Conservation (phyloP, 2,888 invertebrate genomes). For the Chesias legatella region DNA sequence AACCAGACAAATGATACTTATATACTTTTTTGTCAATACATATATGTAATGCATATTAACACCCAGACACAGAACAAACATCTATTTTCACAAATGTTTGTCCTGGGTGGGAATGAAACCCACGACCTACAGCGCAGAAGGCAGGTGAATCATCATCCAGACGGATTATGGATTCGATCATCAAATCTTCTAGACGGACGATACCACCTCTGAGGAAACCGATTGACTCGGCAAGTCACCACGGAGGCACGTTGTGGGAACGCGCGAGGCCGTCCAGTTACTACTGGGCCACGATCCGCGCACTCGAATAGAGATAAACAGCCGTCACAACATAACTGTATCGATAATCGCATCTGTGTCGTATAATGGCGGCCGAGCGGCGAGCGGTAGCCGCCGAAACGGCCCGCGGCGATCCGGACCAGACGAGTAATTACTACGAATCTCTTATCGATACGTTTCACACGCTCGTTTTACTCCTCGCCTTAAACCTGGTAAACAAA, state of each 20-base stretch:
- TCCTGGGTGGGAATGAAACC: too few species aligned
- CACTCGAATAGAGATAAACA: conserved; percentile 56
- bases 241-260: conserved; percentile 41
- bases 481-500: conserved; percentile 44
- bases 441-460: conserved; percentile 65
- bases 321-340: conserved; percentile 71
- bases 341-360: conserved; percentile 67
- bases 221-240: conserved; percentile 50
- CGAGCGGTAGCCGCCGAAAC: conserved; percentile 55
- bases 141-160: too few species aligned
- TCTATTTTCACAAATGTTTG: too few species aligned
- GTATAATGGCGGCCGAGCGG: conserved; percentile 53
- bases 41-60: too few species aligned
- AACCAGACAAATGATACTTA: too few species aligned
- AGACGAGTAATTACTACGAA: conserved; percentile 58
- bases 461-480: conserved; percentile 52
- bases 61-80: too few species aligned
- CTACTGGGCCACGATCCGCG: conserved; percentile 31
- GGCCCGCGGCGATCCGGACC: conserved; percentile 43
- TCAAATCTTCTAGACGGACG: conserved; percentile 40
- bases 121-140: too few species aligned
- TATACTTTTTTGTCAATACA: too few species aligned
- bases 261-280: conserved; percentile 43
- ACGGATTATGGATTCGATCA: too few species aligned
- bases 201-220: conserved; percentile 53